A percentile compares a stretch with the other conserved stretches of the same genome.
phyloP scores from a whole-genome alignment of 2,888 invertebrate genomes.

The Amphiduros pacificus region DNA sequence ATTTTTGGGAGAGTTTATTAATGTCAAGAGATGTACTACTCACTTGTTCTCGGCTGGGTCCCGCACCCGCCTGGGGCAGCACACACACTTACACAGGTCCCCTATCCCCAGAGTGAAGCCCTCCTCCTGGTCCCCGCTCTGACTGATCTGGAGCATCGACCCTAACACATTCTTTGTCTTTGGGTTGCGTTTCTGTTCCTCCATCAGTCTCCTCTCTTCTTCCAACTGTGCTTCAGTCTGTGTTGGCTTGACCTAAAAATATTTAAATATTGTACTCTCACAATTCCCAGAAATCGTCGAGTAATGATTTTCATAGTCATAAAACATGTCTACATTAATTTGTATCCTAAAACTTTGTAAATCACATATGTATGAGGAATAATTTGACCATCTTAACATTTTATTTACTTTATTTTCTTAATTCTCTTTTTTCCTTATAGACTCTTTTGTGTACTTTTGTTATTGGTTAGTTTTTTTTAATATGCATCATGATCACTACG shows the following conservation, averaged over 20 bases:
- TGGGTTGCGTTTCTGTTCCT: neutral
- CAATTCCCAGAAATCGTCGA: neutral
- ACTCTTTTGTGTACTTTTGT: neutral
- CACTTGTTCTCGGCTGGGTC: too few species aligned
- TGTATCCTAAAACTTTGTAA: neutral
- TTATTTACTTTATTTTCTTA: too few species aligned
- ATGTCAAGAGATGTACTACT: too few species aligned
- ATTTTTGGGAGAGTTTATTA: too few species aligned
- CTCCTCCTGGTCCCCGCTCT: constrained; percentile 5
- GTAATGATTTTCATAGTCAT: neutral
- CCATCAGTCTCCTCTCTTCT: neutral
- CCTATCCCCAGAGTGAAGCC: constrained; percentile 1
- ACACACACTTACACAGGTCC: neutral
- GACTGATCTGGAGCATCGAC: neutral
- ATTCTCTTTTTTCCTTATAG: neutral
- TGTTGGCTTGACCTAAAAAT: constrained; percentile 14
- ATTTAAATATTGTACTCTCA: neutral
- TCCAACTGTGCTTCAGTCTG: constrained; percentile 4
- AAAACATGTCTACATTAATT: neutral
- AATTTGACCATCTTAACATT: neutral
- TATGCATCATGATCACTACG: too few species aligned
- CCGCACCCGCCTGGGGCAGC: constrained; percentile 8
- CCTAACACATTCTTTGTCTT: neutral
- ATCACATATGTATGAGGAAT: neutral
- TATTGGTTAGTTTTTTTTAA: too few species aligned